phyloP scores from a whole-genome alignment of 2,888 invertebrate species.

The Congeria kusceri region DNA sequence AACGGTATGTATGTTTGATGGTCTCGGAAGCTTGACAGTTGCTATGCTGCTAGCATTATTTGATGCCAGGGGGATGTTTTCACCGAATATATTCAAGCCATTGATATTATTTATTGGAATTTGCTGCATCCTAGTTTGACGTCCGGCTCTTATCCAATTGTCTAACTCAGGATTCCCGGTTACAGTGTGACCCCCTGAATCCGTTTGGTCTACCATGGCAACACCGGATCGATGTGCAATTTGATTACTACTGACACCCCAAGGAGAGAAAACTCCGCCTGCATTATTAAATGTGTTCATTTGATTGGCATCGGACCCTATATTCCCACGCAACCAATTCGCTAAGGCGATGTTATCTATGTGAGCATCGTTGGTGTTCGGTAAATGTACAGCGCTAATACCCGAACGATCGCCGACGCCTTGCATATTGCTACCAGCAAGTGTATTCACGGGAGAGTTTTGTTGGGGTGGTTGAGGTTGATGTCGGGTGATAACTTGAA shows the following conservation, averaged over 20 bases:
- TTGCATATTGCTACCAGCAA: neutral
- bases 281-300: no score
- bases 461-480: no score
- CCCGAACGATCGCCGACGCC: neutral
- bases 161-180: no score
- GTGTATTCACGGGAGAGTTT: no score
- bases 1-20: neutral
- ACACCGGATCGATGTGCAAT: no score
- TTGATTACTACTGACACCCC: neutral
- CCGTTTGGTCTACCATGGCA: neutral
- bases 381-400: neutral
- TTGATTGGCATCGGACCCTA: neutral
- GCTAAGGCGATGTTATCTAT: neutral
- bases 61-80: neutral
- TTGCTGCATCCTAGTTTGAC: no score
- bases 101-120: neutral
- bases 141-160: no score
- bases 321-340: neutral
- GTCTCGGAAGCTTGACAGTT: neutral
- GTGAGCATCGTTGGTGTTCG: no score
- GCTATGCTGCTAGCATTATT: neutral
- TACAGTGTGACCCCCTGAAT: neutral
- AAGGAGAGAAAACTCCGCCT: neutral
- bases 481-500: neutral
- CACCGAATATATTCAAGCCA: constrained; percentile 2